Evolutionary conservation across 2,113 vertebrate species (phyloP).

Genomic region (Pteropus alecto): DNA sequence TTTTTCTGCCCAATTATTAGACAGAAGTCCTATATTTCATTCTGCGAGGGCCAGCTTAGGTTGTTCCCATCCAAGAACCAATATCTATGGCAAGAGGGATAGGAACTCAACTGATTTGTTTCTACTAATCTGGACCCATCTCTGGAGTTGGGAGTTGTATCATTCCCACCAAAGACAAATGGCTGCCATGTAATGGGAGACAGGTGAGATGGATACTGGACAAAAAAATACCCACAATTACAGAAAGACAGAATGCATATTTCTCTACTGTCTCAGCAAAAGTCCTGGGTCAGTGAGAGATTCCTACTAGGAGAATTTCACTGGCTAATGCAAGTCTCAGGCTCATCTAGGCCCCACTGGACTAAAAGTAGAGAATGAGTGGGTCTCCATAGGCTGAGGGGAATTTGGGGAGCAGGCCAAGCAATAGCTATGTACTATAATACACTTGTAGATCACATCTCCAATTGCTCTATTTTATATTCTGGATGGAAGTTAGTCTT

Average conservation of each 20-base stretch:
- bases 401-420: neutral
- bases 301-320: neutral
- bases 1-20: neutral
- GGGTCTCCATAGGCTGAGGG: neutral
- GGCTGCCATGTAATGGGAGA: neutral
- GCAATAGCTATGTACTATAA: neutral
- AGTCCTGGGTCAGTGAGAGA: neutral
- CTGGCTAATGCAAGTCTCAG: neutral
- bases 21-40: neutral
- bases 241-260: neutral
- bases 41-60: neutral
- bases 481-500: constrained; percentile 47
- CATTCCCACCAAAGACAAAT: neutral
- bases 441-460: neutral
- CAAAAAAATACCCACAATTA: neutral
- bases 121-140: neutral
- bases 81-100: neutral
- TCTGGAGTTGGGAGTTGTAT: neutral
- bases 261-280: neutral
- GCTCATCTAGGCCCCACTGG: neutral
- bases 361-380: neutral
- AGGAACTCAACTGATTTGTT: neutral
- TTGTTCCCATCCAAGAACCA: neutral
- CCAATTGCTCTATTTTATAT: constrained; percentile 36
- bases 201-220: neutral